A percentile compares a stretch with the other conserved stretches of the same genome.
Evolutionary conservation across 2,888 invertebrate genomes (phyloP).

Genomic region (Pristionchus entomophagus): DNA sequence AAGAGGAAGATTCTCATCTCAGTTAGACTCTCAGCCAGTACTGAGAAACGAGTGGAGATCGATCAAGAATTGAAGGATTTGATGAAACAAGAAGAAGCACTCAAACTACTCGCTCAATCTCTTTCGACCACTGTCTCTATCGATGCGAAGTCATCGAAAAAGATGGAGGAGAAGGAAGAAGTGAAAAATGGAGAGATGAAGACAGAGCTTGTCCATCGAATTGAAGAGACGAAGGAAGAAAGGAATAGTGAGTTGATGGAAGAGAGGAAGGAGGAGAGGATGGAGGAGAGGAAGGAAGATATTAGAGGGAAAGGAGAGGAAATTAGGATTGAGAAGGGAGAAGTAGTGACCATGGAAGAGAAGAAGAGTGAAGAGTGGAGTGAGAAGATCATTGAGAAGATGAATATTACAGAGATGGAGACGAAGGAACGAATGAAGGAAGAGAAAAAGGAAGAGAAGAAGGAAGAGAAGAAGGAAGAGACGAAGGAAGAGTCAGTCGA

Average conservation of each 20-base stretch:
- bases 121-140: slow-evolving; percentile 52
- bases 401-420: slow-evolving; percentile 45
- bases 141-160: not conserved
- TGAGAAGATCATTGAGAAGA: slow-evolving; percentile 49
- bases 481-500: slow-evolving; percentile 55
- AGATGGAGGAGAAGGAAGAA: not conserved
- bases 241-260: not conserved
- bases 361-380: slow-evolving; percentile 53
- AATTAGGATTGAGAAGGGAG: not conserved
- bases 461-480: slow-evolving; percentile 42
- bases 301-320: not conserved
- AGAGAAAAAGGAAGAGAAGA: not conserved
- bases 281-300: not conserved
- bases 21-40: not conserved
- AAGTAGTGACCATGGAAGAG: not conserved
- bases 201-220: not conserved
- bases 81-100: slow-evolving; percentile 9
- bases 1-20: slow-evolving; percentile 22
- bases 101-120: slow-evolving; percentile 45
- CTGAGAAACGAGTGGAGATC: slow-evolving; percentile 20
- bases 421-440: slow-evolving; percentile 52
- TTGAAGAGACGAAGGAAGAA: slow-evolving; percentile 12
- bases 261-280: not conserved
- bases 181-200: slow-evolving; percentile 26
- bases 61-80: slow-evolving; percentile 35